Conservation (phyloP, 1,140 invertebrate genomes). For the Zelostemma sp. region DNA sequence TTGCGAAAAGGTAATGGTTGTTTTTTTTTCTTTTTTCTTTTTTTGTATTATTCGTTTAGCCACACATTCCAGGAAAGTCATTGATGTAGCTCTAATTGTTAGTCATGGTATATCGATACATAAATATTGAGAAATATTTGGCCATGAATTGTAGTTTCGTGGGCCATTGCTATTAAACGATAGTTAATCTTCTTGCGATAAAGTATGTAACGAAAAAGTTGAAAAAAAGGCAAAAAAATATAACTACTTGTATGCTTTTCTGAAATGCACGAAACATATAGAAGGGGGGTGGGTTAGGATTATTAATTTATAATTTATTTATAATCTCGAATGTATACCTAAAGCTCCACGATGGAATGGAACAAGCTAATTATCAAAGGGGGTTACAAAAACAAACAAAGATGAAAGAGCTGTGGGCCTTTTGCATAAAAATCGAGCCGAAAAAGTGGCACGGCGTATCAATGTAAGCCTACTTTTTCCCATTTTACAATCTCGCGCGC, state of each 20-base stretch:
- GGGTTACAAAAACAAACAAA: constrained; percentile 25
- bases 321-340: constrained; percentile 53
- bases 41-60: constrained; percentile 23
- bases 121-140: constrained; percentile 55
- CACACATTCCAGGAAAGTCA: constrained; percentile 63
- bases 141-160: constrained; percentile 53
- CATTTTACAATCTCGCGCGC: neutral
- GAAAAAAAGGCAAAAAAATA: neutral
- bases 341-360: constrained; percentile 50
- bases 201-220: constrained; percentile 57
- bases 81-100: constrained; percentile 63
- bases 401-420: constrained; percentile 55
- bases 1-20: constrained; percentile 11
- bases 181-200: constrained; percentile 67
- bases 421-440: constrained; percentile 68
- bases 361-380: constrained; percentile 43
- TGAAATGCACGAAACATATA: constrained; percentile 79
- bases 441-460: constrained; percentile 28
- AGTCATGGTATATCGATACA: constrained; percentile 60
- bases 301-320: constrained; percentile 71
- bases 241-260: constrained; percentile 73
- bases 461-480: no score
- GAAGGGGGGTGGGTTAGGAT: constrained; percentile 72
- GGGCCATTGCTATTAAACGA: constrained; percentile 61
- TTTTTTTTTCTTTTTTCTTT: constrained; percentile 38